phyloP scores from a whole-genome alignment of 2,113 vertebrate genomes.

The Hemichromis elongatus region DNA sequence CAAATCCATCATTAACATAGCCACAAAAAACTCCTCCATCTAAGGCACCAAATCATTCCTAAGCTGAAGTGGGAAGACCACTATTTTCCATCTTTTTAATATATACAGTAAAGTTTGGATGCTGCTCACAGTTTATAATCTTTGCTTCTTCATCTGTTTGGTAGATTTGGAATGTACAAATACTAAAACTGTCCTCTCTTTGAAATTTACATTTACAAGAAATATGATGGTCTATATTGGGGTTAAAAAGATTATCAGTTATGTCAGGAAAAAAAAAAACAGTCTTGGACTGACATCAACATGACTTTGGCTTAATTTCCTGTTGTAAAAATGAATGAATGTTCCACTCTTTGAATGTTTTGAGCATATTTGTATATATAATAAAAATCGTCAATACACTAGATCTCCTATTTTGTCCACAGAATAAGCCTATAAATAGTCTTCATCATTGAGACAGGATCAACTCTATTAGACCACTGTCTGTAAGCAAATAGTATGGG shows the following conservation, averaged over 20 bases:
- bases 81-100: background rate
- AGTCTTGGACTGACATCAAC: background rate
- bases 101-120: background rate
- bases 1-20: background rate
- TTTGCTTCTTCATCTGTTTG: background rate
- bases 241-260: background rate
- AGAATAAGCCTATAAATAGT: background rate
- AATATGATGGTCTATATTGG: background rate
- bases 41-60: background rate
- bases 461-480: conserved; percentile 33
- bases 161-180: background rate
- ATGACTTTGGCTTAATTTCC: background rate
- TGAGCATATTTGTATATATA: background rate
- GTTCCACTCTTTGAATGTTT: background rate
- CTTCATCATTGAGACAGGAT: background rate
- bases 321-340: background rate
- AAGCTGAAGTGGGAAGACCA: background rate
- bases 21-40: background rate
- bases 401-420: background rate
- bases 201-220: background rate
- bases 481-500: conserved; percentile 50
- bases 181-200: background rate
- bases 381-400: background rate
- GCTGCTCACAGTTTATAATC: background rate
- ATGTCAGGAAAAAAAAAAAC: background rate